These are phyloP conservation scores for Pristis pectinata DNA, from an alignment of 2,797 vertebrate genomes.

Conservation along the genomic window DNA sequence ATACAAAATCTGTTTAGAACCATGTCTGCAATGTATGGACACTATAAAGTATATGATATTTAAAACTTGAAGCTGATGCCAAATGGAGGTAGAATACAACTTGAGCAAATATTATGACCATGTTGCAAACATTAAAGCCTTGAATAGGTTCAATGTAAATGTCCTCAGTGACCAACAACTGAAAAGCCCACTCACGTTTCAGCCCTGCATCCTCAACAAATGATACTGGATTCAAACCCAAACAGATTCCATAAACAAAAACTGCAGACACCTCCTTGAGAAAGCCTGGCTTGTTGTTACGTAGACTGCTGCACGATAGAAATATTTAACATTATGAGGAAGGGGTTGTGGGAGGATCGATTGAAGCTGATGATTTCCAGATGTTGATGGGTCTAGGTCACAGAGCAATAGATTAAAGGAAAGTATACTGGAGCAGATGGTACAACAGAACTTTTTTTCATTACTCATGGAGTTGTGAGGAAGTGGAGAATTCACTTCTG, in stretches of 20 bases:
- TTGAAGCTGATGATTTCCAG: neutral
- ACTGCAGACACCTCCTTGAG: neutral
- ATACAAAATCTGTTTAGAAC: neutral
- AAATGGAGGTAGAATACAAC: neutral
- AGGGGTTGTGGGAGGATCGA: neutral
- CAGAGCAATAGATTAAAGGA: too few relatives aligned
- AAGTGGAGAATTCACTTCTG: too few relatives aligned
- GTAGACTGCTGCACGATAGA: too few relatives aligned
- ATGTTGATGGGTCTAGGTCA: too few relatives aligned
- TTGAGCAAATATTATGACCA: neutral
- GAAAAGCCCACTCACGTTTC: neutral
- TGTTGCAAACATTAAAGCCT: neutral
- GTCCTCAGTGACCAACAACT: neutral
- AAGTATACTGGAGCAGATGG: too few relatives aligned
- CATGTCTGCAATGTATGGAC: neutral
- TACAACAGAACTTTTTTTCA: too few relatives aligned
- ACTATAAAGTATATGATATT: neutral
- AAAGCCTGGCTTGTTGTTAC: neutral
- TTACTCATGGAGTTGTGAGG: too few relatives aligned
- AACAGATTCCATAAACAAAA: neutral
- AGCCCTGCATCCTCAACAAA: neutral
- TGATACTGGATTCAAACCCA: neutral
- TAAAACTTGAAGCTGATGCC: neutral
- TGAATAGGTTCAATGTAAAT: neutral
- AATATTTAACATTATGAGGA: too few relatives aligned